These are phyloP conservation scores for Smithornis capensis DNA, from an alignment of 2,113 vertebrate genomes.

Conservation along the genomic window DNA sequence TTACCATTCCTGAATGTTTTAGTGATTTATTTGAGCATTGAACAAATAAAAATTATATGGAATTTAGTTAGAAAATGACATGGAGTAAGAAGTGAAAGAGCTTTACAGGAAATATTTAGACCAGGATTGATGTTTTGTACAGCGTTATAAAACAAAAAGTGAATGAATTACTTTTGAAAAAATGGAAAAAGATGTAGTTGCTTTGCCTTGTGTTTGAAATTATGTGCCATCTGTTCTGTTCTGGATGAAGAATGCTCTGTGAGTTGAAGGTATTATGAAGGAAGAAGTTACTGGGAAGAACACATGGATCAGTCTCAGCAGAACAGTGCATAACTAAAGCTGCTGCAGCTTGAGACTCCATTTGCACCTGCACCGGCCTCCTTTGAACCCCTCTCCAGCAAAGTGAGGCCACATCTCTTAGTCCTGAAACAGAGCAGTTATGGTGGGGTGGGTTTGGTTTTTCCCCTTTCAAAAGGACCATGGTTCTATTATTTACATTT, in stretches of 20 bases:
- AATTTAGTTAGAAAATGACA: neutral
- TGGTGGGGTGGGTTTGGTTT: fast-evolving
- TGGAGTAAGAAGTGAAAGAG: neutral
- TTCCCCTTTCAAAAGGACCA: neutral
- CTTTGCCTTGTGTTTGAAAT: neutral
- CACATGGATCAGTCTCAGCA: neutral
- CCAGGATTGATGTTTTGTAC: neutral
- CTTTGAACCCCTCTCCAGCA: neutral
- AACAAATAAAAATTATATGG: neutral
- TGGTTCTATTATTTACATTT: neutral
- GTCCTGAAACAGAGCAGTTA: neutral
- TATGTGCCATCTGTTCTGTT: neutral
- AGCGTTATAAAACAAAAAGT: neutral
- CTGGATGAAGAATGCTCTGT: neutral
- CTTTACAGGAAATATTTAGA: neutral
- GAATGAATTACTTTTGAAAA: neutral
- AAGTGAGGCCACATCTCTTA: neutral
- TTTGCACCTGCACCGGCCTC: neutral
- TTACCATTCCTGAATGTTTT: neutral
- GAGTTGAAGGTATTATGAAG: neutral
- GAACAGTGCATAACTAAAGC: neutral
- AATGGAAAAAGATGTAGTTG: neutral
- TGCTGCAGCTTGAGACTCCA: neutral
- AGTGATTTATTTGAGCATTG: neutral
- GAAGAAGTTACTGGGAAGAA: neutral